Evolutionary conservation across 2,797 vertebrate species (phyloP).

Genomic region (Octomys mimax): DNA sequence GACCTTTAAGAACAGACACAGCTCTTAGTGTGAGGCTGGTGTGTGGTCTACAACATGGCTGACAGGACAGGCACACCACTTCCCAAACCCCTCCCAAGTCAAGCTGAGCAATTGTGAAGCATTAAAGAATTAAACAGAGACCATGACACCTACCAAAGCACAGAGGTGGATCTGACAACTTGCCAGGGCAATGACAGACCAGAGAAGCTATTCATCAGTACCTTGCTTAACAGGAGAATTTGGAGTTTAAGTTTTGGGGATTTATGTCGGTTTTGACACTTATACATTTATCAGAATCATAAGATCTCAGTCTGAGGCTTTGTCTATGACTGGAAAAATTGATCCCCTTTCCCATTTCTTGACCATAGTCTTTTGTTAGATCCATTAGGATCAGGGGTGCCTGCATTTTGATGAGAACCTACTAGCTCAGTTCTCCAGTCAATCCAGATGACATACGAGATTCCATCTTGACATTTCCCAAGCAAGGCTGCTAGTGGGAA

Average conservation of each 20-base stretch:
- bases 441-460: rapidly evolving
- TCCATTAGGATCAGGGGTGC: too few species aligned
- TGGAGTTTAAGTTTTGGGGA: too few species aligned
- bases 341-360: not conserved
- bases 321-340: not conserved
- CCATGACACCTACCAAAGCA: too few species aligned
- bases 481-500: not conserved
- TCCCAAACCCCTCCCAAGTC: not conserved
- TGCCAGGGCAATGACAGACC: rapidly evolving
- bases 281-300: too few species aligned
- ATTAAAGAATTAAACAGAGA: not conserved
- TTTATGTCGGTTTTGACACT: rapidly evolving
- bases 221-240: not conserved
- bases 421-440: not conserved
- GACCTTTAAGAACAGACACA: too few species aligned
- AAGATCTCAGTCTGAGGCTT: too few species aligned
- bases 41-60: too few species aligned
- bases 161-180: not conserved
- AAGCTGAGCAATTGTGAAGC: rapidly evolving
- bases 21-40: not conserved
- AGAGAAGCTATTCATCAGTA: not conserved
- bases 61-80: too few species aligned
- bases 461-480: too few species aligned
- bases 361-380: not conserved
- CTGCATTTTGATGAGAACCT: not conserved